Base-by-base conservation (phyloP, 2,888 invertebrate genomes). In the Drosophila picticornis region DNA sequence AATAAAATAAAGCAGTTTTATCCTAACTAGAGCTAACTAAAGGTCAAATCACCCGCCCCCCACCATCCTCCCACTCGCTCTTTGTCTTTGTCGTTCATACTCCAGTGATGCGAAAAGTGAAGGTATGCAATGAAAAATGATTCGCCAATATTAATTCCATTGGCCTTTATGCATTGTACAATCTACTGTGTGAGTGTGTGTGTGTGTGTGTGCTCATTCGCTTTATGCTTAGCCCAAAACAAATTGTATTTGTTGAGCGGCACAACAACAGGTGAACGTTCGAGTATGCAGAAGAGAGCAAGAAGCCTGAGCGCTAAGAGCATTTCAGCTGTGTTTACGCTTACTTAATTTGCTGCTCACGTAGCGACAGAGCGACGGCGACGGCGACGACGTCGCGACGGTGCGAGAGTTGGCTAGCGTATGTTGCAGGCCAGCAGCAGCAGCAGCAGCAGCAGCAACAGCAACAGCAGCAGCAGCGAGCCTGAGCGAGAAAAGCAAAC, bases 301-400 rank as follows among this genome's bases (percentile, higher is more conserved):
- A 53, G 57, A 29, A 38, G 36, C 38, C 59, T 43, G 51, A 68
- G 67, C 72, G 65, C 68, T 72, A 72, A 69, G 72, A 83, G 89
- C 13, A 48, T 27, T 50, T 51, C 13, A n/a, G 52, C 27, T 60
- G 56, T 48, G 40, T 34, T 48, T 62, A 57, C 66, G 71, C 64
- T 78, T 64, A 77, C 66, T 85, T 85, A 75, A 87, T 68, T 73
- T 90, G 71, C 91, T 84, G 69, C 90, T 89, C 85, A 85, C 90
- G 90, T 85, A 74, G 29, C 40, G 59, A 31, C 34, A 55, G 56
- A 56, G 38, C 34, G 34, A n/a, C 52, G 53, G 9, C 36, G 27
- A 6, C 75, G 58, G 1, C 32, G 11, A 32, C 32, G 36, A 7
- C 75, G 58, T 59, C 60, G 72, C 65, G 81, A 57, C 72, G 51